phyloP scores from a whole-genome alignment of 1,140 invertebrate genomes.

The Branchinecta lindahli region DNA sequence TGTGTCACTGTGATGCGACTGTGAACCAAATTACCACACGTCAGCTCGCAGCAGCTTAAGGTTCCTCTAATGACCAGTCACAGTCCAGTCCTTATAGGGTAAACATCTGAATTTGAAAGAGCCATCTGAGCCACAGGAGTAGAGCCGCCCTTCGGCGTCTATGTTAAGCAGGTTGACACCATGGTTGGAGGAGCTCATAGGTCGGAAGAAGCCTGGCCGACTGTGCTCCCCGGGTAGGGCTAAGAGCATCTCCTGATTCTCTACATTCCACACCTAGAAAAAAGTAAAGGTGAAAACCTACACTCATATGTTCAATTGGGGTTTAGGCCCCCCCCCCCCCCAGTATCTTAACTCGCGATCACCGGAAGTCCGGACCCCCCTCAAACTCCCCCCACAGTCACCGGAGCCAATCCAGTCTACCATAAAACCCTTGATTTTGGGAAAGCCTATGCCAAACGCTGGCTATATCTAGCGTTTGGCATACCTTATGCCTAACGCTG shows the following conservation, averaged over 20 bases:
- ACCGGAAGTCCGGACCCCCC: too few relatives aligned
- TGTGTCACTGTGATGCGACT: too few relatives aligned
- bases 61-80: neutral
- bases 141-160: slow-evolving; percentile 67
- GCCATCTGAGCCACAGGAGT: slow-evolving; percentile 95
- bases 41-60: too few relatives aligned
- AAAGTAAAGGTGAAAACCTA: slow-evolving; percentile 20
- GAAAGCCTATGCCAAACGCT: too few relatives aligned
- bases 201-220: slow-evolving; percentile 35
- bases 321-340: neutral
- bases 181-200: slow-evolving; percentile 42
- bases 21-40: too few relatives aligned
- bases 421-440: too few relatives aligned
- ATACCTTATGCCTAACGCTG: too few relatives aligned
- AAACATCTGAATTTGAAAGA: slow-evolving; percentile 92
- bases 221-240: slow-evolving; percentile 85
- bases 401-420: too few relatives aligned
- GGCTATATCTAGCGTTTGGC: too few relatives aligned
- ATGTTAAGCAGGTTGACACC: slow-evolving; percentile 90
- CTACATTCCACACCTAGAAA: slow-evolving; percentile 76
- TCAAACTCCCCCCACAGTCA: too few relatives aligned
- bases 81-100: slow-evolving; percentile 43
- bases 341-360: too few relatives aligned
- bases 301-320: neutral
- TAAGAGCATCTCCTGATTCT: slow-evolving; percentile 65